Percentiles rank a stretch among this genome's conserved stretches.
Conservation (phyloP, 2,888 invertebrate genomes). For the Lasioglossum oenotherae region DNA sequence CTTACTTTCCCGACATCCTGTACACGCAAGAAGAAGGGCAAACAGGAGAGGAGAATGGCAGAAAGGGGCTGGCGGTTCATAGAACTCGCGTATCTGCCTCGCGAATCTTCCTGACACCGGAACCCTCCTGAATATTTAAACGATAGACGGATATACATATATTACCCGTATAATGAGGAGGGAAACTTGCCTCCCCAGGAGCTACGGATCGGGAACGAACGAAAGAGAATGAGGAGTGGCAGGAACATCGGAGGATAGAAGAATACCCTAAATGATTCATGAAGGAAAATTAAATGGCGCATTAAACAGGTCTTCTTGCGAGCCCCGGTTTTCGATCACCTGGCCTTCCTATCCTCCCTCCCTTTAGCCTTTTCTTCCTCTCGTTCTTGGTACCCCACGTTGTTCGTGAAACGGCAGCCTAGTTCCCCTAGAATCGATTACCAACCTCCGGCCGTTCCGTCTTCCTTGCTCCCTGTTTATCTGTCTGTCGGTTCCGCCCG, state of each 20-base stretch:
- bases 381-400: not conserved
- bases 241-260: constrained; percentile 35
- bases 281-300: constrained; percentile 73
- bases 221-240: constrained; percentile 55
- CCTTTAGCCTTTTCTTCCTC: constrained; percentile 18
- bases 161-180: constrained; percentile 73
- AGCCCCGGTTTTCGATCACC: constrained; percentile 50
- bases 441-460: constrained; percentile 14
- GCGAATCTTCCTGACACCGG: constrained; percentile 69
- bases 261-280: constrained; percentile 74
- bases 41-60: constrained; percentile 41
- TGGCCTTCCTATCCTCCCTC: constrained; percentile 23
- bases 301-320: constrained; percentile 63
- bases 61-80: constrained; percentile 49
- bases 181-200: constrained; percentile 42
- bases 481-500: constrained; percentile 28
- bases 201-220: constrained; percentile 45
- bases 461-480: constrained; percentile 29
- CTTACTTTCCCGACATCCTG: constrained; percentile 11
- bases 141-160: constrained; percentile 74
- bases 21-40: constrained; percentile 45
- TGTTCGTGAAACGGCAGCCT: not conserved
- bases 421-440: constrained; percentile 59
- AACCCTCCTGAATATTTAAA: constrained; percentile 76
- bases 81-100: constrained; percentile 60